Evolutionary conservation across 2,888 invertebrate genomes (phyloP).

Genomic region (Meganola albula): DNA sequence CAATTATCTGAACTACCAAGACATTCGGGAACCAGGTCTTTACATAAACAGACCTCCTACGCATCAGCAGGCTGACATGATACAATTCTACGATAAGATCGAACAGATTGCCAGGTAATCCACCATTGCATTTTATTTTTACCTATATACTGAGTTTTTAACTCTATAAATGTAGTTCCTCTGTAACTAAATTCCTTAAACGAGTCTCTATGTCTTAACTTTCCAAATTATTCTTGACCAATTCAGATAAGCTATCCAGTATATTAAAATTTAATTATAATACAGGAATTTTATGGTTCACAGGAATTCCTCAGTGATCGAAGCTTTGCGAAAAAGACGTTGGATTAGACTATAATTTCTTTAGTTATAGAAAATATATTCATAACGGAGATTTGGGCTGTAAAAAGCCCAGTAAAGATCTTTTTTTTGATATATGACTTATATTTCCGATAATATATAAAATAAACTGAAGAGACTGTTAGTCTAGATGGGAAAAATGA

Average conservation of each 20-base stretch:
- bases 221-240: too few relatives aligned
- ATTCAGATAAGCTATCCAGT: too few relatives aligned
- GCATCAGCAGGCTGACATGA: conserved; percentile 14
- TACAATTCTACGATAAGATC: conserved; percentile 15
- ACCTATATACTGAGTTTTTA: background rate
- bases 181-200: background rate
- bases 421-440: too few relatives aligned
- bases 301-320: background rate
- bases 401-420: too few relatives aligned
- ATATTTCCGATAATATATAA: too few relatives aligned
- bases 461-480: too few relatives aligned
- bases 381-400: too few relatives aligned
- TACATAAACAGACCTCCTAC: conserved; percentile 10
- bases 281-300: background rate
- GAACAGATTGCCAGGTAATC: conserved; percentile 16
- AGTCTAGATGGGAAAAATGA: too few relatives aligned
- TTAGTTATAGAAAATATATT: too few relatives aligned
- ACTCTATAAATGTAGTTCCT: background rate
- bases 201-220: background rate
- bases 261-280: background rate
- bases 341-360: too few relatives aligned
- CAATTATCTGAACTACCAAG: conserved; percentile 16
- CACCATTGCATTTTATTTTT: too few relatives aligned
- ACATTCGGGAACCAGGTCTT: conserved; percentile 7
- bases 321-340: background rate